Conservation (phyloP, 2,113 vertebrate species). For the Fregetta grallaria region DNA sequence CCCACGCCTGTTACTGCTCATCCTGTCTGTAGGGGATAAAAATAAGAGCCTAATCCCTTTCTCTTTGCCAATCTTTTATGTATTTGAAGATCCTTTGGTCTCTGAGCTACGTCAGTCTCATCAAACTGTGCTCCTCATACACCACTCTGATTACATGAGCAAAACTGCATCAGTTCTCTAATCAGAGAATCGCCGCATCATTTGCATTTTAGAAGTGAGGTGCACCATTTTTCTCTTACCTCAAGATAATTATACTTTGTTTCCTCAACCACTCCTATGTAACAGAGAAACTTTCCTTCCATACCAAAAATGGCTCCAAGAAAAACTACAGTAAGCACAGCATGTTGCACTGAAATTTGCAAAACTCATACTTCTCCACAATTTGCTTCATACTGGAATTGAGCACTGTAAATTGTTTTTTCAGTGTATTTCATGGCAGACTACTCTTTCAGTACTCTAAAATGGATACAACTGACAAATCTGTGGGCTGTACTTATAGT, state of each 20-base stretch:
- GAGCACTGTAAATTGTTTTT: not conserved
- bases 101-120: not conserved
- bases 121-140: not conserved
- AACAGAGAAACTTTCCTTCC: not conserved
- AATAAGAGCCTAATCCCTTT: not conserved
- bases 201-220: not conserved
- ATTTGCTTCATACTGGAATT: not conserved
- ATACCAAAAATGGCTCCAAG: not conserved
- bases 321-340: not conserved
- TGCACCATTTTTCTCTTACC: not conserved
- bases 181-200: not conserved
- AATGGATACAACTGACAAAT: not conserved
- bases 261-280: not conserved
- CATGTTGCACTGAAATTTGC: not conserved
- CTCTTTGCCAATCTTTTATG: not conserved
- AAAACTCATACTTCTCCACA: not conserved
- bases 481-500: not conserved
- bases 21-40: not conserved
- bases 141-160: not conserved
- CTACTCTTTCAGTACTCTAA: not conserved
- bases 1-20: not conserved
- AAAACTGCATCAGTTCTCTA: not conserved
- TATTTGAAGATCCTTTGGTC: not conserved
- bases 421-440: not conserved
- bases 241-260: not conserved